These are phyloP conservation scores for Antechinus flavipes DNA, from an alignment of 2,113 vertebrate genomes.

Conservation along the genomic window DNA sequence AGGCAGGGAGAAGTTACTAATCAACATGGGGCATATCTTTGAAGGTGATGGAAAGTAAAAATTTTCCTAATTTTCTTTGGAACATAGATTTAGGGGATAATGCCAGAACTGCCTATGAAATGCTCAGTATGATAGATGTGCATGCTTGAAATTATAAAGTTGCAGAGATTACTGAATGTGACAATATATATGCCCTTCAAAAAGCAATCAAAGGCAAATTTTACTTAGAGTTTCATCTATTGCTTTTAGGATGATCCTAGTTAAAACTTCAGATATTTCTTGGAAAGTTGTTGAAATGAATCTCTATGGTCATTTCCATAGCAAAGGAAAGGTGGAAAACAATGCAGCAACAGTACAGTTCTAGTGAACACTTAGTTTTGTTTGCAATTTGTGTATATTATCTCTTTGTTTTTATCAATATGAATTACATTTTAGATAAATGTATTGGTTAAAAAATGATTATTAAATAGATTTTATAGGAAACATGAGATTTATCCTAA, in stretches of 20 bases:
- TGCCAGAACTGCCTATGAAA: slow-evolving; percentile 12
- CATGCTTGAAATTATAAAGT: slow-evolving; percentile 37
- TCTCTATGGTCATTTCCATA: neutral
- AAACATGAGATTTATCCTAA: neutral
- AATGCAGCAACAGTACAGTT: neutral
- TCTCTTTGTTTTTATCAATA: slow-evolving; percentile 12
- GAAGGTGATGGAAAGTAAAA: neutral
- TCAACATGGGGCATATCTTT: neutral
- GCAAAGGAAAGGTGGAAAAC: neutral
- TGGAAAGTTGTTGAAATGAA: slow-evolving; percentile 18
- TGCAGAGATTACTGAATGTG: slow-evolving; percentile 1
- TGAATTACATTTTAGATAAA: slow-evolving; percentile 2
- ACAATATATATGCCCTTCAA: neutral
- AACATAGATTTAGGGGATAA: slow-evolving; percentile 30
- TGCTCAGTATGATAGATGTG: neutral
- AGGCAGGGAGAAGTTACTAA: slow-evolving; percentile 45
- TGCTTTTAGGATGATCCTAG: neutral
- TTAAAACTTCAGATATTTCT: slow-evolving; percentile 25
- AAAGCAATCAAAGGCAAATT: slow-evolving; percentile 8
- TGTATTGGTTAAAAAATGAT: neutral
- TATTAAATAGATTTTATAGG: neutral
- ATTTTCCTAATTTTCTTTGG: slow-evolving; percentile 1
- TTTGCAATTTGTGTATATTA: neutral
- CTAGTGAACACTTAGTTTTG: neutral
- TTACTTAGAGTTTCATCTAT: neutral